Percentiles rank a stretch among this genome's conserved stretches.
Conservation (phyloP, 2,797 vertebrate genomes). For the Thripadectes ignobilis region DNA sequence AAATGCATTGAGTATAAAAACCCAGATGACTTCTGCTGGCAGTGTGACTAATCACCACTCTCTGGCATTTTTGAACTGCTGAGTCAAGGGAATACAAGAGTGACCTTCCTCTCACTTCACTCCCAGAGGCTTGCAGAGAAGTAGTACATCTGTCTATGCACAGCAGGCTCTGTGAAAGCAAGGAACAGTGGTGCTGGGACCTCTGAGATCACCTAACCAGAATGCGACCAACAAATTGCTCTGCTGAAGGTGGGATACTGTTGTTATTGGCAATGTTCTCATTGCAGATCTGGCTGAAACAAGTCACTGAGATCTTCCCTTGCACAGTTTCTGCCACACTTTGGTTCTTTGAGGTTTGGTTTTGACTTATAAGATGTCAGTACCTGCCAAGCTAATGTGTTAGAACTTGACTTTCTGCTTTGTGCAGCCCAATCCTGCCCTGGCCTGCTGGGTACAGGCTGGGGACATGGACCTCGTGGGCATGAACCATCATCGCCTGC, state of each 20-base stretch:
- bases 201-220: not conserved
- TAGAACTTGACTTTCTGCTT: not conserved
- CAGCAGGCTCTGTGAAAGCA: not conserved
- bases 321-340: not conserved
- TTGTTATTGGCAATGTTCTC: not conserved
- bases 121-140: not conserved
- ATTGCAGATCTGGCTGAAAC: not conserved
- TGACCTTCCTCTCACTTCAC: not conserved
- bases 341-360: not conserved
- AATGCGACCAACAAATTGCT: not conserved
- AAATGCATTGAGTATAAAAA: not conserved
- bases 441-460: not conserved
- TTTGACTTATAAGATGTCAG: not conserved
- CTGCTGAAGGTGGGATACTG: not conserved
- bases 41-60: not conserved
- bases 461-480: not conserved
- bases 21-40: not conserved
- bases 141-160: not conserved
- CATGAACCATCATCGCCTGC: fast-evolving
- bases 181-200: not conserved
- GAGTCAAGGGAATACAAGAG: not conserved
- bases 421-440: not conserved
- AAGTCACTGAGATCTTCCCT: not conserved
- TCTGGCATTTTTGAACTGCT: not conserved
- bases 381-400: not conserved